phyloP scores from a whole-genome alignment of 2,797 vertebrate genomes.

The Eutrigla gurnardus region DNA sequence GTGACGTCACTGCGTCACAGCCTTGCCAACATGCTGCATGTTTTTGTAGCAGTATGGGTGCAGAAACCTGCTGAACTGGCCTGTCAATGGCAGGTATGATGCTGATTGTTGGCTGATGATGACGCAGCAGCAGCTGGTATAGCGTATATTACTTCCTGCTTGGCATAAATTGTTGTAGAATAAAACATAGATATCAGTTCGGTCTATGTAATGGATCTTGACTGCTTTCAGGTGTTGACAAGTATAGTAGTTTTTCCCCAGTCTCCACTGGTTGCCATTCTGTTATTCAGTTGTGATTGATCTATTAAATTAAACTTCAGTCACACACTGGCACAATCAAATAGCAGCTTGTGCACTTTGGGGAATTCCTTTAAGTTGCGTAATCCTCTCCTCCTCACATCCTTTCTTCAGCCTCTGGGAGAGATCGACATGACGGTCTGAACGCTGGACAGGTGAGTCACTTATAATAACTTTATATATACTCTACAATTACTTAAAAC shows the following conservation, averaged over 20 bases:
- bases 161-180: too few relatives aligned
- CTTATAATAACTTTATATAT: background rate
- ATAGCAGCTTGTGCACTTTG: background rate
- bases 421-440: background rate
- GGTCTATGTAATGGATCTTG: background rate
- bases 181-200: background rate
- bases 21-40: background rate
- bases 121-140: background rate
- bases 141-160: background rate
- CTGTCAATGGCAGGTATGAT: background rate
- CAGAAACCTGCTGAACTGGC: conserved; percentile 9
- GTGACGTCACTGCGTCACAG: background rate
- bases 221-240: background rate
- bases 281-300: background rate
- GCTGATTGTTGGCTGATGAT: background rate
- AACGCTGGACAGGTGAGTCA: conserved; percentile 59
- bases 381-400: conserved; percentile 16
- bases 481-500: background rate
- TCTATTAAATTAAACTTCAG: background rate
- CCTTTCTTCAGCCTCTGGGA: conserved; percentile 24
- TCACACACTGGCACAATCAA: background rate
- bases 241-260: background rate
- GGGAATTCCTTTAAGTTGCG: background rate
- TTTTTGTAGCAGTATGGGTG: background rate
- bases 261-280: background rate